Percentiles rank a stretch among this genome's conserved stretches.
Evolutionary conservation across 2,113 vertebrate genomes (phyloP).

Genomic region (Urocolius indicus): DNA sequence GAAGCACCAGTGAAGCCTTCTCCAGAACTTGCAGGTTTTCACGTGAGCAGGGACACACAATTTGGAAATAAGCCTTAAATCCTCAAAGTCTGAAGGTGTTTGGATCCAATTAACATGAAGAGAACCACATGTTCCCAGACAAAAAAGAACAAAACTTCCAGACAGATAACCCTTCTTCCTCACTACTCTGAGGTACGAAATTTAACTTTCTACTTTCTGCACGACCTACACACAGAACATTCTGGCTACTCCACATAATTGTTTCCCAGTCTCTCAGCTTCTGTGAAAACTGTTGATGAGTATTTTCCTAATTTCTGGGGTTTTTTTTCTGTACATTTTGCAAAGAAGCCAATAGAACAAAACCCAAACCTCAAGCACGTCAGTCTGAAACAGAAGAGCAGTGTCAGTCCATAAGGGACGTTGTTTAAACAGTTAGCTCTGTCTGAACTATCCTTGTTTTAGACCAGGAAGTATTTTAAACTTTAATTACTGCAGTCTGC

Average conservation of each 20-base stretch:
- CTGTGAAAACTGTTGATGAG: neutral
- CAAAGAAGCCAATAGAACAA: neutral
- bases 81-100: neutral
- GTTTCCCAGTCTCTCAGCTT: neutral
- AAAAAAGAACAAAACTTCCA: neutral
- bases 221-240: neutral
- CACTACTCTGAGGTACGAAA: neutral
- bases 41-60: fast-evolving
- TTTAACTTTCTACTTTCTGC: neutral
- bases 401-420: slow-evolving; percentile 36
- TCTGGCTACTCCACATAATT: neutral
- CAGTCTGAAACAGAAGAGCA: slow-evolving; percentile 50
- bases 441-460: slow-evolving; percentile 65
- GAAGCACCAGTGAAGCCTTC: neutral
- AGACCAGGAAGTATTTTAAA: slow-evolving; percentile 71
- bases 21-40: neutral
- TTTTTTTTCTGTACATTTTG: neutral
- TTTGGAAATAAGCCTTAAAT: neutral
- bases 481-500: slow-evolving; percentile 75
- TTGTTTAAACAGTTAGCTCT: slow-evolving; percentile 72
- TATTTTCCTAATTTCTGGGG: slow-evolving; percentile 8
- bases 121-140: neutral
- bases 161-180: neutral
- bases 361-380: neutral
- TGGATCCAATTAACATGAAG: neutral